Conservation (phyloP, 2,888 invertebrate genomes). For the Morinoia aosen region DNA sequence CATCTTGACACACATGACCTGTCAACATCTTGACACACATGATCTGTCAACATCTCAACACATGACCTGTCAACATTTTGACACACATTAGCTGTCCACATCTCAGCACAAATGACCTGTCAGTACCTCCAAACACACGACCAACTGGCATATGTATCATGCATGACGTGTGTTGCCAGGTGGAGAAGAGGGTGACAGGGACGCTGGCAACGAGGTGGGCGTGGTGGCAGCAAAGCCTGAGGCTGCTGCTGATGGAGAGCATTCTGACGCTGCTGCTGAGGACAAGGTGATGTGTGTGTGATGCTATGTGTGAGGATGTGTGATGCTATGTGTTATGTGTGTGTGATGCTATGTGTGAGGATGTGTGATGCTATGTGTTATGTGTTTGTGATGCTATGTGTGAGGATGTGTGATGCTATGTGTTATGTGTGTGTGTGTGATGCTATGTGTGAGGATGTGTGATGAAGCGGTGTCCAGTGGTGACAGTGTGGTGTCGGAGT, state of each 20-base stretch:
- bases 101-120: too few relatives aligned
- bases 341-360: too few relatives aligned
- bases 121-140: too few relatives aligned
- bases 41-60: too few relatives aligned
- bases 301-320: background rate
- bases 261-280: conserved; percentile 28
- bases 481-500: too few relatives aligned
- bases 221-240: background rate
- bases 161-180: background rate
- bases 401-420: background rate
- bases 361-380: background rate
- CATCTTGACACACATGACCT: too few relatives aligned
- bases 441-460: background rate
- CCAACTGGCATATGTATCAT: too few relatives aligned
- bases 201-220: conserved; percentile 35
- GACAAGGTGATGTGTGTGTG: conserved; percentile 15
- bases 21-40: too few relatives aligned
- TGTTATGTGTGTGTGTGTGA: background rate
- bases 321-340: background rate
- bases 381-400: background rate
- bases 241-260: background rate
- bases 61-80: too few relatives aligned
- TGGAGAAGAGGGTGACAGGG: background rate
- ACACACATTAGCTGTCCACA: too few relatives aligned
- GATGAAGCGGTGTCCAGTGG: too few relatives aligned